Percentiles rank a stretch among this genome's conserved stretches.
Evolutionary conservation across 2,888 invertebrate genomes (phyloP).

Genomic region (Amphipyra berbera): DNA sequence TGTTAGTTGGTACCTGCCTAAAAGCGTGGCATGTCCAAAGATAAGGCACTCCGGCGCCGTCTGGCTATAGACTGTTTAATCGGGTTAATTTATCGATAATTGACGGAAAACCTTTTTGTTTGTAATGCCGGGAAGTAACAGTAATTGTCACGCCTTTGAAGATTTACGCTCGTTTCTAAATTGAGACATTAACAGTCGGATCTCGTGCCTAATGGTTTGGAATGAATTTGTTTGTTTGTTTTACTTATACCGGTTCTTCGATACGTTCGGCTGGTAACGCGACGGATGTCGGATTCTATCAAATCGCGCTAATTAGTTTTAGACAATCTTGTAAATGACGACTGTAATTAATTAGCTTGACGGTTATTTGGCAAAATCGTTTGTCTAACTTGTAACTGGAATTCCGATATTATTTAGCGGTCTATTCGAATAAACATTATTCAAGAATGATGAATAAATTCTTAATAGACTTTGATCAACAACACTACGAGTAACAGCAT

Average conservation of each 20-base stretch:
- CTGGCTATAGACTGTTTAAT: conserved; percentile 86
- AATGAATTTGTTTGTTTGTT: conserved; percentile 89
- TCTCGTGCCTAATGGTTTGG: conserved; percentile 89
- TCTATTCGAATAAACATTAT: conserved; percentile 21
- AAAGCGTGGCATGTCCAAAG: conserved; percentile 88
- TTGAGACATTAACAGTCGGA: conserved; percentile 90
- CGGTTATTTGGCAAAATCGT: conserved; percentile 43
- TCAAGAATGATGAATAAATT: conserved; percentile 38
- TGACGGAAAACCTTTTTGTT: conserved; percentile 90
- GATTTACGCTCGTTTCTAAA: conserved; percentile 90
- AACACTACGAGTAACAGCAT: conserved; percentile 12
- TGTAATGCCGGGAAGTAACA: conserved; percentile 89
- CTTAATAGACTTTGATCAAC: conserved; percentile 35
- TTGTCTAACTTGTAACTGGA: conserved; percentile 34
- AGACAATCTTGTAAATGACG: conserved; percentile 56
- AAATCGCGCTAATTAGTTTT: conserved; percentile 69
- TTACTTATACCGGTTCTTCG: conserved; percentile 83
- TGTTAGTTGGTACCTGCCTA: conserved; percentile 85
- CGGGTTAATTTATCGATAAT: conserved; percentile 90
- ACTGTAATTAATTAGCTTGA: conserved; percentile 54
- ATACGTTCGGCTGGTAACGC: conserved; percentile 73
- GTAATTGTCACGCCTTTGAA: conserved; percentile 90
- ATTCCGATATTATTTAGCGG: conserved; percentile 39
- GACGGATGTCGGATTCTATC: conserved; percentile 72
- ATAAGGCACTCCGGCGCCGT: conserved; percentile 88